Evolutionary conservation across 2,797 vertebrate genomes (phyloP).

Genomic region (Todus mexicanus): DNA sequence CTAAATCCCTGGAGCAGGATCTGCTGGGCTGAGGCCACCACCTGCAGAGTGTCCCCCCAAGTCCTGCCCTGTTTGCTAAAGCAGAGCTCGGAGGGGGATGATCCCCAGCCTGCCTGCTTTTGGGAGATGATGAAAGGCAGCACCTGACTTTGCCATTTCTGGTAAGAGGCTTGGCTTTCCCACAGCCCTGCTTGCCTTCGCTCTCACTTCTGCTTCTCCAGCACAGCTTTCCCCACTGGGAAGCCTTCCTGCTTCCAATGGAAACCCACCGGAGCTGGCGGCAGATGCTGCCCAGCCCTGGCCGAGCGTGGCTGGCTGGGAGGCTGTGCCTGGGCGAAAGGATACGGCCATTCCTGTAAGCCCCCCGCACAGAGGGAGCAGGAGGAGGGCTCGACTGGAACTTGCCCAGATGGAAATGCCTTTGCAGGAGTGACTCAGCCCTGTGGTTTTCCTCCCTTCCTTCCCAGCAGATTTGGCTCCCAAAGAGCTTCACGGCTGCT

Average conservation of each 20-base stretch:
- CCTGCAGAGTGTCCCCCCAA: neutral
- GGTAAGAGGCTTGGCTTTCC: neutral
- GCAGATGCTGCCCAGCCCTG: neutral
- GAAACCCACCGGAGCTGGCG: neutral
- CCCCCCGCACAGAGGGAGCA: neutral
- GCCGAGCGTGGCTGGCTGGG: accelerated
- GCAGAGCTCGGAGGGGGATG: neutral
- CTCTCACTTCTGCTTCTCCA: neutral
- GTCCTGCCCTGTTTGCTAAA: neutral
- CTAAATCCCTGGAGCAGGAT: neutral
- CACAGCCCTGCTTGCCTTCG: neutral
- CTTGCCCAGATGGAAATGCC: neutral
- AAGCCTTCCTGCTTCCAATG: neutral
- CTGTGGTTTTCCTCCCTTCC: slow-evolving; percentile 36
- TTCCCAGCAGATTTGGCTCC: neutral
- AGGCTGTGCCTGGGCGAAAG: neutral
- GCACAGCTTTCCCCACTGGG: neutral
- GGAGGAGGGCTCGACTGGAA: neutral
- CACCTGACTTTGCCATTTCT: neutral
- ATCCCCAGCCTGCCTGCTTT: neutral
- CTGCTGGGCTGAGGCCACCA: neutral
- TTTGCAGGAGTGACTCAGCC: slow-evolving; percentile 21
- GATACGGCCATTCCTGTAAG: slow-evolving; percentile 29
- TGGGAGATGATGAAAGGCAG: neutral
- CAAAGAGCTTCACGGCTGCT: neutral